phyloP scores from a whole-genome alignment of 2,113 vertebrate genomes.

The Synodontis membranacea region DNA sequence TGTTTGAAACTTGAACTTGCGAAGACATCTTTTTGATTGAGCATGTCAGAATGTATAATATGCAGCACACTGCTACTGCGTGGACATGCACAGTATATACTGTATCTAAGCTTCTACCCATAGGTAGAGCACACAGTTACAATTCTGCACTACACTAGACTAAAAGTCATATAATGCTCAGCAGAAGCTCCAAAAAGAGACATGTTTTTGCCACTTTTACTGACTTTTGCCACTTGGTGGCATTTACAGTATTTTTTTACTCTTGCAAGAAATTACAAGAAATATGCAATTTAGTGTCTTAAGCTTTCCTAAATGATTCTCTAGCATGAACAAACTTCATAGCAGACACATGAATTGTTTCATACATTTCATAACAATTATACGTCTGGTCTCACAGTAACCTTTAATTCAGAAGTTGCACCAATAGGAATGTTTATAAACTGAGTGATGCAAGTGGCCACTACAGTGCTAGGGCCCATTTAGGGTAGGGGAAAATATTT shows the following conservation, averaged over 20 bases:
- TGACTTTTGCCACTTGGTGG: constrained; percentile 23
- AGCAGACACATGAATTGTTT: background rate
- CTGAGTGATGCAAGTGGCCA: background rate
- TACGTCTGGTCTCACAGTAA: background rate
- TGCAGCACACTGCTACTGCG: constrained; percentile 23
- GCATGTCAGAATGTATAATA: constrained; percentile 27
- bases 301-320: constrained; percentile 25
- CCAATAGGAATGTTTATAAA: background rate
- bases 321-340: constrained; percentile 10
- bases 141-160: constrained; percentile 20
- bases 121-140: background rate
- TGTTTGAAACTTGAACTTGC: constrained; percentile 45
- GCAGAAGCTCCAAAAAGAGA: background rate
- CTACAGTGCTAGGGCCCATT: background rate
- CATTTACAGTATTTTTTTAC: constrained; percentile 37
- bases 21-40: constrained; percentile 14
- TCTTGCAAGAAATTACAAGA: background rate
- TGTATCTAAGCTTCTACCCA: background rate
- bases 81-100: constrained; percentile 6
- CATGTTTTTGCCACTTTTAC: background rate
- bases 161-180: constrained; percentile 4
- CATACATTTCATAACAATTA: background rate
- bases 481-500: background rate
- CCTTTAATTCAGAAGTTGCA: background rate
- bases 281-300: constrained; percentile 19